Evolutionary conservation across 23 tunicate genomes (phyloP).

Genomic region (Ascidia mentula): DNA sequence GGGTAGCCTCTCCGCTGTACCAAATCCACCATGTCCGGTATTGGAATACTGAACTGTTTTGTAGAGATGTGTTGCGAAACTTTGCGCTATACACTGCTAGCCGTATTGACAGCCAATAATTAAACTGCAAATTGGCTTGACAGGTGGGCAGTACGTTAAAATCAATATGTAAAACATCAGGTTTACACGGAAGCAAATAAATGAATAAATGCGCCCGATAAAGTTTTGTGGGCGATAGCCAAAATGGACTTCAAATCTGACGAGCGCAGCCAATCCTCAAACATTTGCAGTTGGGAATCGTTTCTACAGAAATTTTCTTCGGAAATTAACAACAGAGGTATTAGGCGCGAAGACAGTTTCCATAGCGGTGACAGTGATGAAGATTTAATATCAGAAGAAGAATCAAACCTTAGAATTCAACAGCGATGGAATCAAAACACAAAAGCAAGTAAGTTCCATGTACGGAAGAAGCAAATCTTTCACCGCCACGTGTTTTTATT

Average conservation of each 20-base stretch:
- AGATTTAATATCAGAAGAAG: constrained; percentile 7
- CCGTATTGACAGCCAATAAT: too few species aligned
- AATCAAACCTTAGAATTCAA: constrained; percentile 10
- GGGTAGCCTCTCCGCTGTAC: not conserved
- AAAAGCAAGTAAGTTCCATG: not conserved
- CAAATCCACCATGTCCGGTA: not conserved
- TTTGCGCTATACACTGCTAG: too few species aligned
- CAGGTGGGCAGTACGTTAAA: not conserved
- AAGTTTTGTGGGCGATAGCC: not conserved
- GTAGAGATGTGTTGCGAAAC: too few species aligned
- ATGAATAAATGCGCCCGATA: not conserved
- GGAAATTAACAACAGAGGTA: not conserved
- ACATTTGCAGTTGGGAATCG: constrained; percentile 9
- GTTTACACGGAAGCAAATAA: not conserved
- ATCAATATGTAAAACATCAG: not conserved
- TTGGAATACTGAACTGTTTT: not conserved
- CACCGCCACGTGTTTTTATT: not conserved
- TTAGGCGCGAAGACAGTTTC: not conserved
- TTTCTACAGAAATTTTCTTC: not conserved
- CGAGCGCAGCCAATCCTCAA: too few species aligned
- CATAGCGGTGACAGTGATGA: constrained; percentile 3
- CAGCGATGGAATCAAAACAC: not conserved
- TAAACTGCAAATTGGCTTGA: not conserved
- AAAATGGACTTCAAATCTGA: too few species aligned
- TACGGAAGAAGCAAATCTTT: not conserved